These are phyloP conservation scores for Syrphus vitripennis DNA, from an alignment of 2,888 invertebrate genomes.

Conservation along the genomic window DNA sequence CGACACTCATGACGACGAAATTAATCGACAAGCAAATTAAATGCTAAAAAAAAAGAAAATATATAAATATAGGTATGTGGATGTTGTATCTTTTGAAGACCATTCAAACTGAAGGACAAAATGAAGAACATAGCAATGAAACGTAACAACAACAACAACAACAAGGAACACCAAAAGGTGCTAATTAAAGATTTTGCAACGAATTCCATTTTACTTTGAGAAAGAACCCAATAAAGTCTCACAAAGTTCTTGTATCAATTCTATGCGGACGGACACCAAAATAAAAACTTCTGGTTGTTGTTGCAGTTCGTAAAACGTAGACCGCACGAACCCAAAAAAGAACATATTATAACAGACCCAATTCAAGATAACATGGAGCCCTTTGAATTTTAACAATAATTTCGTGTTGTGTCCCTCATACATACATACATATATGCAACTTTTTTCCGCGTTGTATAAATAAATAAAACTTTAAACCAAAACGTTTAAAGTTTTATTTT, in stretches of 20 bases:
- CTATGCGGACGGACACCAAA: background rate
- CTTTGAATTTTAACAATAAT: conserved; percentile 63
- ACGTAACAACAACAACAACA: conserved; percentile 20
- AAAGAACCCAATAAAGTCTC: conserved; percentile 53
- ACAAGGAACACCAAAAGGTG: conserved; percentile 45
- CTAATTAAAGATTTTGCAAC: conserved; percentile 70
- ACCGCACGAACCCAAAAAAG: background rate
- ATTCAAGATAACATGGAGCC: conserved; percentile 58
- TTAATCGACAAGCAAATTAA: conserved; percentile 71
- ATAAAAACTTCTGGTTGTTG: background rate
- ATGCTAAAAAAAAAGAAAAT: conserved; percentile 43
- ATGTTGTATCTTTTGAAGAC: conserved; percentile 15
- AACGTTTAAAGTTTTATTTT: no score
- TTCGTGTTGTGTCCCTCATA: conserved; percentile 48
- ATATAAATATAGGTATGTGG: background rate
- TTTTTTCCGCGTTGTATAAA: no score
- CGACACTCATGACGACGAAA: conserved; percentile 27
- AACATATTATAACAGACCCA: background rate
- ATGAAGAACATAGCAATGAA: background rate
- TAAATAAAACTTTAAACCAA: no score
- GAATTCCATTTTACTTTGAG: conserved; percentile 55
- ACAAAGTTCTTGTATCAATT: conserved; percentile 27
- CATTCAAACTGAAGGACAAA: conserved; percentile 21
- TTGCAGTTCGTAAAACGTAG: background rate
- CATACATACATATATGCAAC: no score